Evolutionary conservation across 2,888 invertebrate species (phyloP).

Genomic region (Drosophila prolongata): DNA sequence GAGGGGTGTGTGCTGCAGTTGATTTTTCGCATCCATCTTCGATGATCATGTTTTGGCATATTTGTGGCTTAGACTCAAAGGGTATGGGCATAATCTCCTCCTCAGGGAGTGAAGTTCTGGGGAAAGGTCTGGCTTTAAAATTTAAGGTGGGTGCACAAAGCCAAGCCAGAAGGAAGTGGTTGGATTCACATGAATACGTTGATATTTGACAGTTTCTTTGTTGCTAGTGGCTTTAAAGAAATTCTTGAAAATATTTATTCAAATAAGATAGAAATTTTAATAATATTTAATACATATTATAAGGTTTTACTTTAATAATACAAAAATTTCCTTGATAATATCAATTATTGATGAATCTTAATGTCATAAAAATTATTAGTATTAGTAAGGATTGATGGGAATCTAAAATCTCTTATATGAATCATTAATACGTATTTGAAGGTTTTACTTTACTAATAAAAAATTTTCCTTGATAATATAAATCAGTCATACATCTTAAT

Average conservation of each 20-base stretch:
- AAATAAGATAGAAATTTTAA: too few relatives aligned
- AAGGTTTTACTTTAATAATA: too few relatives aligned
- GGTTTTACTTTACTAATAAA: too few relatives aligned
- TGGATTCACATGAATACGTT: not conserved
- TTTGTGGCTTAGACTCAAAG: slow-evolving; percentile 65
- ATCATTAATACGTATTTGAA: too few relatives aligned
- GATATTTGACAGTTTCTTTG: not conserved
- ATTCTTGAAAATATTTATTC: not conserved
- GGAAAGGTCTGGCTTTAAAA: slow-evolving; percentile 7
- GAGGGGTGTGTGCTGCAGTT: slow-evolving; percentile 41
- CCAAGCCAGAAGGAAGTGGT: not conserved
- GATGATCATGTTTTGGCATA: slow-evolving; percentile 76
- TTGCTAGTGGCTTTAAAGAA: not conserved
- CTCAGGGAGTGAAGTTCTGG: slow-evolving; percentile 16
- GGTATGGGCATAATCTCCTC: slow-evolving; percentile 9
- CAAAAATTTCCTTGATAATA: too few relatives aligned
- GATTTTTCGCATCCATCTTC: slow-evolving; percentile 36
- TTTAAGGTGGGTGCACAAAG: not conserved
- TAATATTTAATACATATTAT: too few relatives aligned
- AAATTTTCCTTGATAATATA: too few relatives aligned
- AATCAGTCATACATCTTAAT: too few relatives aligned
- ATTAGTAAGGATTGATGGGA: too few relatives aligned
- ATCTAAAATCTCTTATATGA: not conserved
- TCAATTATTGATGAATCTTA: too few relatives aligned
- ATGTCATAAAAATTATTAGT: too few relatives aligned